Conservation (phyloP, 1,140 invertebrate genomes). For the Drosophila micromelanica region DNA sequence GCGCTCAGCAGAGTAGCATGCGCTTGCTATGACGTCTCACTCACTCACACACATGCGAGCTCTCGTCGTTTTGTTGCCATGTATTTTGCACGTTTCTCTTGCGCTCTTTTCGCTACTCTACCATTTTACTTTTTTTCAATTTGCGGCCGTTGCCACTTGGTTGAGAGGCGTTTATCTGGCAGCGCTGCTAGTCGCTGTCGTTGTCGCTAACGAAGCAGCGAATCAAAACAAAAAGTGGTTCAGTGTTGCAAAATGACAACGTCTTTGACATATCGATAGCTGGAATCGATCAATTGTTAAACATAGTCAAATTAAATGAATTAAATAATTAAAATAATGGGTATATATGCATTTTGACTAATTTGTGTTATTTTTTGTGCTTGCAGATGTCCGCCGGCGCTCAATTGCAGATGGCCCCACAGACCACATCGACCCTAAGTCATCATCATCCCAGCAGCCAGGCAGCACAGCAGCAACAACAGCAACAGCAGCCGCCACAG, state of each 20-base stretch:
- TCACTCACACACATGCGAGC: conserved; percentile 27
- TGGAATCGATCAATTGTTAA: conserved; percentile 20
- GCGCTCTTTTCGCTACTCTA: conserved; percentile 43
- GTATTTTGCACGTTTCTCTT: conserved; percentile 53
- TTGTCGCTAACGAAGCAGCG: conserved; percentile 49
- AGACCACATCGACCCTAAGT: conserved; percentile 93
- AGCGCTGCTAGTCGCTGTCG: conserved; percentile 9
- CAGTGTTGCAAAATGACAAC: conserved; percentile 46
- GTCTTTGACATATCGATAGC: conserved; percentile 22
- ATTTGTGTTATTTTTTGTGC: conserved; percentile 38
- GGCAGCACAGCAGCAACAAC: conserved; percentile 59
- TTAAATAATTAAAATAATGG: not conserved
- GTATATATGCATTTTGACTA: not conserved
- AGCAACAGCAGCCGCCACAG: conserved; percentile 54
- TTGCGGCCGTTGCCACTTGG: conserved; percentile 66
- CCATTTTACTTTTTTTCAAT: conserved; percentile 34
- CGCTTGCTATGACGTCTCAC: conserved; percentile 48
- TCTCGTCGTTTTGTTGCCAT: conserved; percentile 39
- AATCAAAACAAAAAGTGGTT: conserved; percentile 72
- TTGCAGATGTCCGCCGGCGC: conserved; percentile 96
- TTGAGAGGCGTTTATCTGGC: conserved; percentile 45
- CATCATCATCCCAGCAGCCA: conserved; percentile 86
- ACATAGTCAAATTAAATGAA: not conserved
- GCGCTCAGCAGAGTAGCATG: conserved; percentile 41
- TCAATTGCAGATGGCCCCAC: conserved; percentile 97